phyloP scores from a whole-genome alignment of 2,113 vertebrate genomes.

The Noturus placidus region DNA sequence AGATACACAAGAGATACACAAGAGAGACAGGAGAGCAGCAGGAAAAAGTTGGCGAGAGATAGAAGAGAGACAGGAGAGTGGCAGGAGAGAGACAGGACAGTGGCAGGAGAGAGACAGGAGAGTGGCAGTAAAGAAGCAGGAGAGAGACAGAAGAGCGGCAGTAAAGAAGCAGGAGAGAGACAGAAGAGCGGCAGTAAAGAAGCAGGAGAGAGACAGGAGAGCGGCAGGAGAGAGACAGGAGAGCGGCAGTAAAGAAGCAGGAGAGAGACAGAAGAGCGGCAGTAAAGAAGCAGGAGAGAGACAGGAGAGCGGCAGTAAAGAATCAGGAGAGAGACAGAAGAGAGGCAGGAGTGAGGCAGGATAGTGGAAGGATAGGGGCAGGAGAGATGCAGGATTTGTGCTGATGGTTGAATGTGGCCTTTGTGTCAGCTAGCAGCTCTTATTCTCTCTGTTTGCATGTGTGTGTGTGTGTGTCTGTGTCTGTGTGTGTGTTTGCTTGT shows the following conservation, averaged over 20 bases:
- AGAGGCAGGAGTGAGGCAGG: too few species aligned
- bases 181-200: not conserved
- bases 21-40: not conserved
- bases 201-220: not conserved
- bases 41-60: not conserved
- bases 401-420: conserved; percentile 26
- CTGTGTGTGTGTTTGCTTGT: conserved; percentile 43
- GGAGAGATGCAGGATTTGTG: conserved; percentile 9
- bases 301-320: not conserved
- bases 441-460: conserved; percentile 49
- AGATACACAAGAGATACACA: not conserved
- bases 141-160: not conserved
- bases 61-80: not conserved
- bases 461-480: conserved; percentile 40
- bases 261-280: not conserved
- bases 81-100: not conserved
- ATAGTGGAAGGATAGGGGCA: not conserved
- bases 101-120: not conserved
- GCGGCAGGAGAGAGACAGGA: not conserved
- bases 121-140: not conserved
- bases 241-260: not conserved
- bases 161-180: too few species aligned
- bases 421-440: not conserved
- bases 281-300: not conserved
- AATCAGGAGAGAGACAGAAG: not conserved